Evolutionary conservation across 2,888 invertebrate species (phyloP), one percentile per base, ranked within the genome.

Genomic region (Troides oblongomaculatus): DNA sequence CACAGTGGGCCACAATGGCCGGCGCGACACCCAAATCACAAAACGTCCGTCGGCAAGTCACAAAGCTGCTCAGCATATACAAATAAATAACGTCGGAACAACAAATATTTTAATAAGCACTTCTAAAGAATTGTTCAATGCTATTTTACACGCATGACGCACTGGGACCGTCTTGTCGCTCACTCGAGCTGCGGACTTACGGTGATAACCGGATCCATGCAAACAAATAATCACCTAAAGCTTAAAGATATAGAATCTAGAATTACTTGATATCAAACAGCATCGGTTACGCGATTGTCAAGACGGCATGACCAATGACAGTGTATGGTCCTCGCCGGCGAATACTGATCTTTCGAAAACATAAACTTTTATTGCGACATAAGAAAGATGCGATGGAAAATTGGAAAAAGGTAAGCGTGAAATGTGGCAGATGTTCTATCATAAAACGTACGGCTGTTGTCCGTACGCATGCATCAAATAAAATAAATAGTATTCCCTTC

Each of bases 81-180:
- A 90, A 91, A 92, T 91, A 91, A 92, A 92, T 91, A 90, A 90
- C 84, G 80, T 82, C 85, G 81, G 86, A 89, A 92, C 90, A 90
- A 91, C 92, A 92, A 92, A 92, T 92, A 92, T 92, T 92, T 91
- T 92, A 92, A 90, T 92, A 92, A 91, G 87, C 90, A 89, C 84
- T 85, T 87, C 87, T 81, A 86, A 85, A 86, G 89, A 88, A 90
- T 89, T 88, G 86, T 87, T 87, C 83, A 84, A 86, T 86, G 85
- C 84, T 85, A 83, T 82, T 82, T 86, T 86, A 88, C 82, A 83
- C 83, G 85, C 86, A 84, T 86, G 88, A 87, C 89, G 84, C 85
- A 79, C 80, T 79, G 75, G 71, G 53, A 71, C 66, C 78, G 79
- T 75, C 75, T 76, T 72, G 81, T 75, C 78, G 80, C 68, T 63